phyloP scores from a whole-genome alignment of 2,113 vertebrate genomes.

The Oreochromis spilurus region DNA sequence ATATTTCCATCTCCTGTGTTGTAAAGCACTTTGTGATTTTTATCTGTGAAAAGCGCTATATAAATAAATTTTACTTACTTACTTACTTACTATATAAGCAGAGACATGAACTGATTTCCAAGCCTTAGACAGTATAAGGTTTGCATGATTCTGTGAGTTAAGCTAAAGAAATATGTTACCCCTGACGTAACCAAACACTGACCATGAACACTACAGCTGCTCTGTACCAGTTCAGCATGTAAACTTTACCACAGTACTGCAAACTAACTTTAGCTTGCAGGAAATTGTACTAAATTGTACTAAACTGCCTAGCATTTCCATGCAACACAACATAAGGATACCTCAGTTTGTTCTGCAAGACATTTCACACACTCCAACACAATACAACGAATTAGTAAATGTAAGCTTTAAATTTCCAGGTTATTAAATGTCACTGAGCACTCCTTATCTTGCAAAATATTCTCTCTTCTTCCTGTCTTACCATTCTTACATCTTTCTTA shows the following conservation, averaged over 20 bases:
- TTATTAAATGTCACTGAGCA: background rate
- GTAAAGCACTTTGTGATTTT: background rate
- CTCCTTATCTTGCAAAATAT: background rate
- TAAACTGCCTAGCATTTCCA: background rate
- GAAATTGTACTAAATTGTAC: background rate
- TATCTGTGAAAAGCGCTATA: background rate
- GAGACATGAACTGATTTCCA: background rate
- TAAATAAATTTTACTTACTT: background rate
- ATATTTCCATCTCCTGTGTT: background rate
- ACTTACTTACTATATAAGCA: background rate
- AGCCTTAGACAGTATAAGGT: background rate
- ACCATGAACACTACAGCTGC: background rate
- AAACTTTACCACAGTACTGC: background rate
- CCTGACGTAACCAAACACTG: background rate
- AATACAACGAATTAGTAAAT: background rate
- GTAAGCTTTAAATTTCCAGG: background rate
- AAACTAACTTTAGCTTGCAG: background rate
- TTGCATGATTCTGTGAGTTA: background rate
- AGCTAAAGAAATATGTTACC: background rate
- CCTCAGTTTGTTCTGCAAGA: background rate
- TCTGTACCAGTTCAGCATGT: background rate
- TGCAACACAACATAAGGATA: background rate
- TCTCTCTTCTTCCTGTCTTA: background rate
- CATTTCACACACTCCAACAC: background rate
- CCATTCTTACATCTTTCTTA: background rate